phyloP scores from a whole-genome alignment of 1,140 invertebrate species.

The Leguminivora glycinivorella region DNA sequence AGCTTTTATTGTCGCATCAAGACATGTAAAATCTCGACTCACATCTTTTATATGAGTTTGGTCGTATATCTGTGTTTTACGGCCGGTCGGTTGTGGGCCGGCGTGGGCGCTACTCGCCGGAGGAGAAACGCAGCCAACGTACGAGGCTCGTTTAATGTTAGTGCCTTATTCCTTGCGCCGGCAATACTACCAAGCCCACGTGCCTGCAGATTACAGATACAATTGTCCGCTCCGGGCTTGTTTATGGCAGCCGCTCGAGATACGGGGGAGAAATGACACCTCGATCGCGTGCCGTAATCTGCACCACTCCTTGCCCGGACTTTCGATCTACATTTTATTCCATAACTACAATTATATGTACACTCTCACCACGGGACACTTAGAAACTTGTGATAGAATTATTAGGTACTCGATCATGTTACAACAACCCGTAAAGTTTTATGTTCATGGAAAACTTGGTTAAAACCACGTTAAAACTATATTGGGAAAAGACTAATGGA shows the following conservation, averaged over 20 bases:
- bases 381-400: neutral
- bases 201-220: constrained; percentile 64
- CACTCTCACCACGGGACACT: neutral
- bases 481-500: neutral
- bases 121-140: neutral
- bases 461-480: neutral
- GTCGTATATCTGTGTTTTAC: constrained; percentile 68
- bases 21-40: constrained; percentile 55
- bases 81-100: constrained; percentile 50
- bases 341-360: neutral
- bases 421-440: neutral
- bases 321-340: constrained; percentile 48
- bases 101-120: constrained; percentile 66
- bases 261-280: constrained; percentile 59
- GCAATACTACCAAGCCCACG: constrained; percentile 48
- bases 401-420: neutral
- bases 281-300: constrained; percentile 58
- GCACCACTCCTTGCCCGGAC: constrained; percentile 32
- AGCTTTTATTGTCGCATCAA: constrained; percentile 62
- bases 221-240: constrained; percentile 61
- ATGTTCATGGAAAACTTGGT: neutral
- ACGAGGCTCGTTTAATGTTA: constrained; percentile 9
- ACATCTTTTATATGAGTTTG: constrained; percentile 59
- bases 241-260: constrained; percentile 61
- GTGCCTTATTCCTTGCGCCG: neutral